These are phyloP conservation scores for Nibea coibor DNA, from an alignment of 2,113 vertebrate species.

Conservation along the genomic window DNA sequence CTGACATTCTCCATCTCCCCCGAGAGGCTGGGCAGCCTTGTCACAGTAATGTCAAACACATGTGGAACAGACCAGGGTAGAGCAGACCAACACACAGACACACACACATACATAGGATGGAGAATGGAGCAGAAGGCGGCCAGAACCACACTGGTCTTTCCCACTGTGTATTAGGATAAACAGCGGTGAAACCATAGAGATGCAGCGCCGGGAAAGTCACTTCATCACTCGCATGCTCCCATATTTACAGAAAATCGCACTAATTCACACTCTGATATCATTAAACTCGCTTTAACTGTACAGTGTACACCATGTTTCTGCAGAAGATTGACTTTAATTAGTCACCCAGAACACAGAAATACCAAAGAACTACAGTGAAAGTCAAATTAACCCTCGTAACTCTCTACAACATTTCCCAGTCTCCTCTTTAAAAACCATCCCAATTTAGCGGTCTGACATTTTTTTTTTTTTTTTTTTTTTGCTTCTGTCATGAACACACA, in stretches of 20 bases:
- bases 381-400: background rate
- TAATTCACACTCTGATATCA: slow-evolving; percentile 22
- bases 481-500: slow-evolving; percentile 20
- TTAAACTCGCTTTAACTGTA: slow-evolving; percentile 19
- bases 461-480: background rate
- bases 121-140: slow-evolving; percentile 41
- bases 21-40: slow-evolving; percentile 82
- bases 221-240: slow-evolving; percentile 25
- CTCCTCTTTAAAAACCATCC: background rate
- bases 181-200: slow-evolving; percentile 64
- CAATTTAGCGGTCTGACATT: background rate
- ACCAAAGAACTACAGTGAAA: background rate
- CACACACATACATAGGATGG: slow-evolving; percentile 28
- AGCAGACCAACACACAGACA: slow-evolving; percentile 40
- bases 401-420: background rate
- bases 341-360: slow-evolving; percentile 2
- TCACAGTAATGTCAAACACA: slow-evolving; percentile 88
- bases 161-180: slow-evolving; percentile 69
- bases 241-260: slow-evolving; percentile 34
- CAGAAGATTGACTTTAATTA: background rate
- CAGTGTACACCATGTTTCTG: background rate
- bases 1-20: slow-evolving; percentile 84
- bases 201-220: slow-evolving; percentile 25
- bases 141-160: slow-evolving; percentile 60
- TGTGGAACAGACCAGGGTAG: slow-evolving; percentile 79